phyloP scores from a whole-genome alignment of 1,140 invertebrate genomes.

The Bombus balteatus region DNA sequence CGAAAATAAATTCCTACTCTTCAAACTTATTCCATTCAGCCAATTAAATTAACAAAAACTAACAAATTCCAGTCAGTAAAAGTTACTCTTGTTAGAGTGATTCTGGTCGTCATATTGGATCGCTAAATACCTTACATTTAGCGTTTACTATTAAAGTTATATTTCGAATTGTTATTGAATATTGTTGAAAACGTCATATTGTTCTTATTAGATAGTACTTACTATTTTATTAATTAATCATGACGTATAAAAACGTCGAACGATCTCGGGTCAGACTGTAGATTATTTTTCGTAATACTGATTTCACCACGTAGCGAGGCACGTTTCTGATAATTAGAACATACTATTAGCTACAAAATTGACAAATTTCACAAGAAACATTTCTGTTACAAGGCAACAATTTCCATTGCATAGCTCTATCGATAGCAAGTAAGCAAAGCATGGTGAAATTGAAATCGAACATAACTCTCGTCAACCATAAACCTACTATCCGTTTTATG shows the following conservation, averaged over 20 bases:
- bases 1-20: not conserved
- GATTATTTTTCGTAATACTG: not conserved
- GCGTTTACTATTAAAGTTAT: not conserved
- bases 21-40: too few species aligned
- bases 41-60: not conserved
- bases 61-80: not conserved
- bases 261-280: too few species aligned
- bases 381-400: not conserved
- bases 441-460: not conserved
- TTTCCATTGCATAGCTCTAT: not conserved
- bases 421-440: not conserved
- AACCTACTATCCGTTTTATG: slow-evolving; percentile 10
- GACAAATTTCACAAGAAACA: not conserved
- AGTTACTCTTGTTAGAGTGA: not conserved
- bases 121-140: not conserved
- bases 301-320: too few species aligned
- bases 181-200: not conserved
- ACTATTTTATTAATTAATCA: not conserved
- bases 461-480: not conserved
- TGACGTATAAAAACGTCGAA: not conserved
- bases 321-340: not conserved
- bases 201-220: too few species aligned
- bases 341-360: not conserved
- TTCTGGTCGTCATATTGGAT: not conserved
- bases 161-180: too few species aligned